Base-by-base conservation (phyloP, 2,797 vertebrate genomes). In the Phrynocephalus vlangalii region DNA sequence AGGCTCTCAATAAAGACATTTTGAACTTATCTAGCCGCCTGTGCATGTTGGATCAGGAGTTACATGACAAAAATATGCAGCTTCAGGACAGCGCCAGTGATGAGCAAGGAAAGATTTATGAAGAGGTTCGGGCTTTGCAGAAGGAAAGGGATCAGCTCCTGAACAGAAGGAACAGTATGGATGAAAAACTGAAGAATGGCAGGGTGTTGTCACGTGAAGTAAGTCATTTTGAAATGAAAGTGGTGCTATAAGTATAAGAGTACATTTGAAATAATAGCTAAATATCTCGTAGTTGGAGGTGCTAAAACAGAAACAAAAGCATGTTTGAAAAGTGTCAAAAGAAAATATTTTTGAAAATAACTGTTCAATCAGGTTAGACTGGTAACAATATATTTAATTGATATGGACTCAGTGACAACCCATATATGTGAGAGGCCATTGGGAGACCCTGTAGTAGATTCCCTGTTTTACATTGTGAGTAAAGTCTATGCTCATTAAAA, bases 1-100 rank as follows among this genome's bases (percentile, higher is more conserved):
- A 99, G 98, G 96, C 95, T 91, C 94, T 98, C 95, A 97, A 93
- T 94, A 96, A 94, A 94, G 97, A 98, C 83, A 97, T 98, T 91
- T 90, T 97, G 91, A 96, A 91, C 89, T 91, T 98, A 94, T 98
- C 98, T 0, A 91, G 95, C 92, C 94, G 93, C 60, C 93, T 99
- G 94, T 97, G 90, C 79, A 92, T 95, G n/a, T 38, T 98, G 95
- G 97, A 98, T 89, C 95, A 97, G 92, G 96, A 98, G 90, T 94
- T 98, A 71, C 95, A 95, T 93, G 96, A 96, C 91, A 96, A 96
- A 95, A 93, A 87, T 80, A 68, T 91, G 76, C 94, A 96, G 88
- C 93, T 95, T 82, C 94, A 94, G 90, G 92, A 24, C 75, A 93
- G 93, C 83, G 90, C 84, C 77, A 89, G 90, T 91, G 96, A 96